Conservation (phyloP, 2,113 vertebrate genomes). For the Aleadryas rufinucha region DNA sequence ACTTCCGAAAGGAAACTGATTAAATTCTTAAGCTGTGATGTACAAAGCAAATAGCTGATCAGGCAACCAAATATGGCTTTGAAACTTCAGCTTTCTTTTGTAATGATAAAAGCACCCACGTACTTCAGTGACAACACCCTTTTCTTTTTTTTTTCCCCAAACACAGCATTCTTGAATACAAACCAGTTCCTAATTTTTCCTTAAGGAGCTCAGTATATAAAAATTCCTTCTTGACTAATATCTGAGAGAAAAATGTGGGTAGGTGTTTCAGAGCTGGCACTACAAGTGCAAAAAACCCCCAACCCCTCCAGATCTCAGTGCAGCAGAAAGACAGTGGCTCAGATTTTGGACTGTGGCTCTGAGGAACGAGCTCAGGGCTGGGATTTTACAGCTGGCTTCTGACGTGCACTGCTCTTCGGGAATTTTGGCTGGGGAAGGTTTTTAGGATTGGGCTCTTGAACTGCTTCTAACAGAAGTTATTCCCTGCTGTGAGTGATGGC, state of each 20-base stretch:
- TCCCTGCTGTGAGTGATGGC: neutral
- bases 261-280: neutral
- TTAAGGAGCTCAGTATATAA: neutral
- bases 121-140: neutral
- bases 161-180: neutral
- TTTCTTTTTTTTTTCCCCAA: neutral
- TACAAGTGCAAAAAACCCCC: neutral
- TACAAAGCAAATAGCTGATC: constrained; percentile 25
- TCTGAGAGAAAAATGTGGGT: neutral
- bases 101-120: neutral
- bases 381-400: neutral
- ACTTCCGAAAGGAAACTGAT: constrained; percentile 29
- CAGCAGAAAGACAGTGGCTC: neutral
- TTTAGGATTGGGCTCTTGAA: neutral
- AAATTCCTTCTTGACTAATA: neutral
- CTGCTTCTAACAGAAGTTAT: neutral
- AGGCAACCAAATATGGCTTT: constrained; percentile 51
- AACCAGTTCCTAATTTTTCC: neutral
- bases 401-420: fast-evolving
- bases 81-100: constrained; percentile 17
- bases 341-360: neutral
- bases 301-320: neutral
- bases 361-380: neutral
- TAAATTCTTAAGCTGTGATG: constrained; percentile 42
- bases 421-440: neutral